These are phyloP conservation scores for Choloepus didactylus DNA, from an alignment of 2,797 vertebrate genomes.

Conservation along the genomic window DNA sequence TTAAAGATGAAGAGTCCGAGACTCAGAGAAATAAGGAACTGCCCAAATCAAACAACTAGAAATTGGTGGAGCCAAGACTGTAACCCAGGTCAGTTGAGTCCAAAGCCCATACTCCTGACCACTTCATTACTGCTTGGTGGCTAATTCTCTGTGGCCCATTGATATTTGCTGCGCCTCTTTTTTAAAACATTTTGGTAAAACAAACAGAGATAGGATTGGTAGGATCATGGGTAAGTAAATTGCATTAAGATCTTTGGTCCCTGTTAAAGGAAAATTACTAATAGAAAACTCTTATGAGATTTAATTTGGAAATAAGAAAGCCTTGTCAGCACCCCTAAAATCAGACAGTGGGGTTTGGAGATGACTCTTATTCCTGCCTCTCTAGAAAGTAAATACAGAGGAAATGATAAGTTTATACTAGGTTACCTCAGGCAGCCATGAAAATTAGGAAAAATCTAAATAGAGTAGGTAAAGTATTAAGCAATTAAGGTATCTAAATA, in stretches of 20 bases:
- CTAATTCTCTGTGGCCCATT: background rate
- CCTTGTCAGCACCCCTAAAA: conserved; percentile 10
- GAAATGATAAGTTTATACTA: conserved; percentile 44
- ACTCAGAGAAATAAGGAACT: conserved; percentile 10
- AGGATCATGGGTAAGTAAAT: conserved; percentile 3
- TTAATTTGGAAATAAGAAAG: conserved; percentile 27
- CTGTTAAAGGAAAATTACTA: conserved; percentile 44
- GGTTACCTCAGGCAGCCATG: background rate
- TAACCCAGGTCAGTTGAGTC: background rate
- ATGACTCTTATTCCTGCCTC: conserved; percentile 27
- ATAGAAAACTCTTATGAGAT: conserved; percentile 33
- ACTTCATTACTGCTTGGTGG: background rate
- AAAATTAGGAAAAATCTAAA: conserved; percentile 56
- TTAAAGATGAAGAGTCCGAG: conserved; percentile 42
- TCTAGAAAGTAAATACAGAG: conserved; percentile 28
- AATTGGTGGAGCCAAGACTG: background rate
- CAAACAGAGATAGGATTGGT: background rate
- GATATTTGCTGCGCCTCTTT: conserved; percentile 35
- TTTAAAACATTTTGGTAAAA: background rate
- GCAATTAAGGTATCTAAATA: conserved; percentile 56
- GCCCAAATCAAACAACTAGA: background rate
- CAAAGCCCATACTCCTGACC: background rate
- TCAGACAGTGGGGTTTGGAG: background rate
- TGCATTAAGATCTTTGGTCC: conserved; percentile 3
- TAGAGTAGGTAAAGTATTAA: conserved; percentile 17